Evolutionary conservation across 2,888 invertebrate species (phyloP), one percentile per base, ranked within the genome.

Genomic region (Belgica antarctica): DNA sequence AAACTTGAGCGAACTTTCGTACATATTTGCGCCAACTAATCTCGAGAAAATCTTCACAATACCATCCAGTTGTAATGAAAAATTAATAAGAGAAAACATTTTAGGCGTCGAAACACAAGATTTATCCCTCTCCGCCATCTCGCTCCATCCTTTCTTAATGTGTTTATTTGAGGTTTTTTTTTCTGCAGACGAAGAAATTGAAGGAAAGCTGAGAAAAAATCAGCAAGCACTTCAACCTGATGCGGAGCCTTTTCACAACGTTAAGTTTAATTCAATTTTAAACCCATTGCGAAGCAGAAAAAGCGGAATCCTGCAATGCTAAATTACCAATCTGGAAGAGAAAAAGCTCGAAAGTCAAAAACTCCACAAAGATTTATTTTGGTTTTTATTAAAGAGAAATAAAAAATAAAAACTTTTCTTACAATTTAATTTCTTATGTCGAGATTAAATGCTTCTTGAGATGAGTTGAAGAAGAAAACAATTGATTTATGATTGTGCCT

Each of bases 1-100:
- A 17, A 52, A 22, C 19, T 22, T 5, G 52, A 52, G 52, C 2
- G 22, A 52, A 17, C 5, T 52, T 52, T 17, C 22, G n/a, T n/a
- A n/a, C n/a, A n/a, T 52, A 52, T 52, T 59, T 59, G 15, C 25
- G 27, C 25, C 22, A 27, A 59, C 25, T 59, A 68, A 62, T 62
- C 62, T 62, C 62, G 15, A 31, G 34, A 62, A 34, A 34, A 34
- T 62, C 62, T 34, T 62, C 17, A 34, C n/a, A 68, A 57, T n/a
- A 28, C 52, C 27, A 68, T 52, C 27, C 34, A 31, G 57, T 52
- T 31, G 52, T 68, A 68, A 68, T 68, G 68, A 68, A 68, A 68
- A 68, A 57, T 68, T 68, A 68, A 68, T 57, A 57, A 68, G 68
- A 68, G n/a, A 68, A 68, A 68, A 34, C 52, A 68, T 52, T 68